Conservation (phyloP, 2,888 invertebrate species). For the Hoplodrina blanda region DNA sequence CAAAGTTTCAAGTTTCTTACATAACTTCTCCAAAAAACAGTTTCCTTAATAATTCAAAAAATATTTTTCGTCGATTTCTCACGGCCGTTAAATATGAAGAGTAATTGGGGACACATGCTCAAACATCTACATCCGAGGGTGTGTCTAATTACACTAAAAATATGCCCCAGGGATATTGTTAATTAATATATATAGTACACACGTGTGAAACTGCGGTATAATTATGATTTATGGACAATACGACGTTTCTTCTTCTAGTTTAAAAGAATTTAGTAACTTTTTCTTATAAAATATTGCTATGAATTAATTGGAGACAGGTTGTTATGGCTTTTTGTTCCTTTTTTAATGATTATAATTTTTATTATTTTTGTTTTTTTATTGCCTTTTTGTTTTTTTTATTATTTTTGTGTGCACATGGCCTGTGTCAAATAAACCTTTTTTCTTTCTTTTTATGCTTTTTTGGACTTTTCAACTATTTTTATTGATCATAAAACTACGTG, state of each 20-base stretch:
- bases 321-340: too few relatives aligned
- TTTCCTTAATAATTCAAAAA: constrained; percentile 54
- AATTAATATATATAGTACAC: constrained; percentile 77
- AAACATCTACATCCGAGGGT: constrained; percentile 62
- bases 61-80: constrained; percentile 68
- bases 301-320: constrained; percentile 38
- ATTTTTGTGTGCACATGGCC: too few relatives aligned
- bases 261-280: constrained; percentile 58
- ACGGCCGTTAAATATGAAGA: constrained; percentile 75
- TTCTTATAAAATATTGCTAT: constrained; percentile 49
- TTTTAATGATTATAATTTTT: too few relatives aligned
- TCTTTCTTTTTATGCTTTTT: too few relatives aligned
- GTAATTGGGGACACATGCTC: constrained; percentile 81
- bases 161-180: constrained; percentile 77
- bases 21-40: constrained; percentile 10
- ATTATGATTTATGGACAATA: constrained; percentile 76
- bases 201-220: constrained; percentile 73
- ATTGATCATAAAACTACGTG: background rate
- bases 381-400: background rate
- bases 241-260: constrained; percentile 54
- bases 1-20: constrained; percentile 9
- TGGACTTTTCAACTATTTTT: background rate
- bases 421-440: too few relatives aligned
- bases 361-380: too few relatives aligned
- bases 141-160: constrained; percentile 81